Evolutionary conservation across 2,113 vertebrate species (phyloP).

Genomic region (Solenodon paradoxus): DNA sequence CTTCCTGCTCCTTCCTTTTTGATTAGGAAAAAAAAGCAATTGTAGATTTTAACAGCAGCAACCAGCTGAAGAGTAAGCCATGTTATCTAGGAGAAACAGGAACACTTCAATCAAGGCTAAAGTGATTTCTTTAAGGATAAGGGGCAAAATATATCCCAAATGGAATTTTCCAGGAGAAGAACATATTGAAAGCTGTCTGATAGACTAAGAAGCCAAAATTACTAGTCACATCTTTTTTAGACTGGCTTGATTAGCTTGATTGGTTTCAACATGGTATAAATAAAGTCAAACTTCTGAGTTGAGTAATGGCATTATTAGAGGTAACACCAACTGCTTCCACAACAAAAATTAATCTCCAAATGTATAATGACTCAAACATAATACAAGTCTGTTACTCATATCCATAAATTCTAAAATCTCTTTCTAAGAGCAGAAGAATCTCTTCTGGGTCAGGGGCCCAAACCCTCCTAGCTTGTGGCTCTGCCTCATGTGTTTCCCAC

Average conservation of each 20-base stretch:
- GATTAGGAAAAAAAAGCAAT: background rate
- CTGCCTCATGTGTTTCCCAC: background rate
- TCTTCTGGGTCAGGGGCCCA: background rate
- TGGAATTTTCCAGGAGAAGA: conserved; percentile 61
- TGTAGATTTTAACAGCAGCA: conserved; percentile 5
- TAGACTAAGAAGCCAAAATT: background rate
- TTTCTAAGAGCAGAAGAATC: background rate
- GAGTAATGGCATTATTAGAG: background rate
- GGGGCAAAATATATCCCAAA: conserved; percentile 33
- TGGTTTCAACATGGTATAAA: background rate
- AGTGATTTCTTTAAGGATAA: conserved; percentile 64
- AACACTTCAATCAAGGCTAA: conserved; percentile 35
- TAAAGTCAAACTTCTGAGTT: background rate
- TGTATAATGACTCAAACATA: background rate
- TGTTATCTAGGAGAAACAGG: conserved; percentile 40
- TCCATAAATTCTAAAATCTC: background rate
- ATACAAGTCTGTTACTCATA: background rate
- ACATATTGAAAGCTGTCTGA: background rate
- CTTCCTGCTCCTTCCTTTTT: background rate
- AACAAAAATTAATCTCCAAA: background rate
- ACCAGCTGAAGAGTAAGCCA: background rate
- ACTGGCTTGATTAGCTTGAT: background rate
- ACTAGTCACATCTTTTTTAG: background rate
- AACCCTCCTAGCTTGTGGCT: background rate
- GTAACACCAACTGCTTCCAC: background rate